Evolutionary conservation across 92 coral and sea anemone species (phyloP).

Genomic region (Meandrina meandrites): DNA sequence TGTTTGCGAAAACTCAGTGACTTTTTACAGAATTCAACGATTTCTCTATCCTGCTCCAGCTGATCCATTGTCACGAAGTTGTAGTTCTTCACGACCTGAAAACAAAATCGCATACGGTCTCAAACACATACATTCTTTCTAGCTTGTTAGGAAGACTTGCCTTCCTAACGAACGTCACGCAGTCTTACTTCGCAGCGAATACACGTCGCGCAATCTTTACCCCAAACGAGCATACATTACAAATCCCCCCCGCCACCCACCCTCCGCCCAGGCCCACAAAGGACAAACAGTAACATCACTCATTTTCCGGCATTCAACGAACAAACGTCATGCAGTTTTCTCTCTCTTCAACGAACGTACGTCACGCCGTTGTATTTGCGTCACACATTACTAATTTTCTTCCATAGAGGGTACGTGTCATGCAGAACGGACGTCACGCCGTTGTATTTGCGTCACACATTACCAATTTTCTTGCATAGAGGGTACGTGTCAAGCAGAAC

Average conservation of each 20-base stretch:
- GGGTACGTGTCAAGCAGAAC: neutral
- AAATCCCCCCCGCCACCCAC: no score
- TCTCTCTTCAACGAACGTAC: neutral
- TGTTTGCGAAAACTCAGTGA: conserved; percentile 82
- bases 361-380: no score
- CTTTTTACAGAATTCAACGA: conserved; percentile 84
- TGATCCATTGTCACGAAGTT: conserved; percentile 93
- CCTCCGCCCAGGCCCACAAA: neutral
- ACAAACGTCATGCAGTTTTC: no score
- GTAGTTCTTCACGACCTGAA: conserved; percentile 92
- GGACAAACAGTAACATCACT: neutral
- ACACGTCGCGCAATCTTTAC: neutral
- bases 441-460: no score
- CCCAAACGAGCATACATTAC: no score
- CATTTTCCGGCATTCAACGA: no score
- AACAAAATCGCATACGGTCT: neutral
- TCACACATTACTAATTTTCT: no score
- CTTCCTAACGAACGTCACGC: neutral
- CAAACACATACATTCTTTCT: neutral
- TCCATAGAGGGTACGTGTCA: no score
- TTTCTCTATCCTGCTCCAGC: conserved; percentile 90
- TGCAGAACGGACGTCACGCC: neutral
- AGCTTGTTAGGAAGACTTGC: neutral
- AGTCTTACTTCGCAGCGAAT: neutral
- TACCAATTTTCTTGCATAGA: neutral